A percentile compares a stretch with the other conserved stretches of the same genome.
These are phyloP conservation scores for Andrena hattorfiana DNA, from an alignment of 2,888 invertebrate genomes.

Conservation along the genomic window DNA sequence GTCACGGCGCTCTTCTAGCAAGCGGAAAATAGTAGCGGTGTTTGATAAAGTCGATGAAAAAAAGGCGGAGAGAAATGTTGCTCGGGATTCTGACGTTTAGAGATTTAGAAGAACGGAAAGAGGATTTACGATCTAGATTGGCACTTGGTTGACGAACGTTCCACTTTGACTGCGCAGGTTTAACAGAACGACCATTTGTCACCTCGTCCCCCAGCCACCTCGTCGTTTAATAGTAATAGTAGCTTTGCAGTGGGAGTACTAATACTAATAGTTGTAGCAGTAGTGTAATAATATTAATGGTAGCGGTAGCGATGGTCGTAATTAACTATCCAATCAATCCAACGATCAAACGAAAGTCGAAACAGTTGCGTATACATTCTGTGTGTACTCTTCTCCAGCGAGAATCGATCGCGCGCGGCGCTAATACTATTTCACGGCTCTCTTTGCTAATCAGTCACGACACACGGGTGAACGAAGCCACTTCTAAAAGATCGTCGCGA, in stretches of 20 bases:
- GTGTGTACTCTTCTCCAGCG: slow-evolving; percentile 46
- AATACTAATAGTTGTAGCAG: slow-evolving; percentile 72
- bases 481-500: slow-evolving; percentile 13
- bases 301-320: slow-evolving; percentile 66
- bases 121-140: slow-evolving; percentile 44
- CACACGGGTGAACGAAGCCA: slow-evolving; percentile 38
- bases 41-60: background rate
- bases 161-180: slow-evolving; percentile 3
- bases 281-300: slow-evolving; percentile 72
- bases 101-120: slow-evolving; percentile 25
- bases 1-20: slow-evolving; percentile 5
- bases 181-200: background rate
- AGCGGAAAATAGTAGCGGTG: background rate
- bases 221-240: slow-evolving; percentile 67
- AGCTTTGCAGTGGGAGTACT: slow-evolving; percentile 65
- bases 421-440: slow-evolving; percentile 48
- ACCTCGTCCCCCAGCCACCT: slow-evolving; percentile 62
- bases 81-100: background rate
- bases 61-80: background rate
- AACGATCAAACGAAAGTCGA: slow-evolving; percentile 59
- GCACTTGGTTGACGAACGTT: slow-evolving; percentile 57
- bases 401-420: slow-evolving; percentile 49
- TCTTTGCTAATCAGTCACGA: slow-evolving; percentile 50
- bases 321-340: slow-evolving; percentile 44
- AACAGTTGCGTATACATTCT: slow-evolving; percentile 68